These are phyloP conservation scores for Ardeotis arabs DNA, from an alignment of 2,113 vertebrate species.

Conservation along the genomic window DNA sequence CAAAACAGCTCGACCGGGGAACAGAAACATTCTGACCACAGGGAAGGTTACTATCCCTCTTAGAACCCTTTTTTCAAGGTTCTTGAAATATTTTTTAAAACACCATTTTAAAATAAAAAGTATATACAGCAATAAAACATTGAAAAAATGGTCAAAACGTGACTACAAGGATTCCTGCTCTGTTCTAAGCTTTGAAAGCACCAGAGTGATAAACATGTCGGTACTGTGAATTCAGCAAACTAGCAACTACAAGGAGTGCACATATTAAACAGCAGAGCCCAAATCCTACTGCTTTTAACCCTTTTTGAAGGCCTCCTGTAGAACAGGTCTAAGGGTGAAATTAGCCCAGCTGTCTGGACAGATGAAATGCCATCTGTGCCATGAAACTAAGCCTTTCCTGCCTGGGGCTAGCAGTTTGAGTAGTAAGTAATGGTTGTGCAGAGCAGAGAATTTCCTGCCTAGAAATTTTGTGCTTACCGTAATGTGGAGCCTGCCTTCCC, in stretches of 20 bases:
- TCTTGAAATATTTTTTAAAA: background rate
- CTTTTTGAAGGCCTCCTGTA: background rate
- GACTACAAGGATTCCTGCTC: background rate
- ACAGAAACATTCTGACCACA: background rate
- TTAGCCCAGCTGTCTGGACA: slow-evolving; percentile 11
- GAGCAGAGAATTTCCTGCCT: background rate
- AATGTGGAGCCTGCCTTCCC: background rate
- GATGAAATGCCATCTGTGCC: slow-evolving; percentile 35
- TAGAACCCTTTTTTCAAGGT: background rate
- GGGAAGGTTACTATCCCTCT: background rate
- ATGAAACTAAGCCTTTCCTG: background rate
- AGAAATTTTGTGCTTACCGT: background rate
- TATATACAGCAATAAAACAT: background rate
- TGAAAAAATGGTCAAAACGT: background rate
- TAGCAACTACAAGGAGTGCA: background rate
- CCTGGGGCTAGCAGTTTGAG: background rate
- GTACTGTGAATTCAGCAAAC: background rate
- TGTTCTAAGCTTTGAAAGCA: background rate
- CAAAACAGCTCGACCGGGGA: background rate
- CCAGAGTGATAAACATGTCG: background rate
- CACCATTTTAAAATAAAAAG: background rate
- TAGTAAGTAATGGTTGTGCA: background rate
- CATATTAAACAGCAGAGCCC: background rate
- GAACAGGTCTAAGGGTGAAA: slow-evolving; percentile 18
- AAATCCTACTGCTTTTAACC: background rate